Conservation (phyloP, 2,888 invertebrate genomes). For the Autographa gamma region DNA sequence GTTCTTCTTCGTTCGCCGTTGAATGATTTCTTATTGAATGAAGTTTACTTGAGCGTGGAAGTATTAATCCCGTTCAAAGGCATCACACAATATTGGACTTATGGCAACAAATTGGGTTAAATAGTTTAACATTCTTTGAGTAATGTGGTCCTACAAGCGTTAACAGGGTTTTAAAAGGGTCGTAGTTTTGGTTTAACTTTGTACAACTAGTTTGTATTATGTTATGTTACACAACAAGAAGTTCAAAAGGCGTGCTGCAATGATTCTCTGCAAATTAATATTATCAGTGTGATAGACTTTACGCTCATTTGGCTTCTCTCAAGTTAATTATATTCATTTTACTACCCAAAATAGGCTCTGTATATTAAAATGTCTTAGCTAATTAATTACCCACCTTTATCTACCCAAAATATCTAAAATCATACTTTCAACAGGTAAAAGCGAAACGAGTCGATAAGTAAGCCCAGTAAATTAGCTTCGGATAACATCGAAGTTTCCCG, state of each 20-base stretch:
- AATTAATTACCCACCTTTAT: conserved; percentile 14
- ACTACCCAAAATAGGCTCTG: not conserved
- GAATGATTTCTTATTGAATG: conserved; percentile 52
- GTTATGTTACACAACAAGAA: not conserved
- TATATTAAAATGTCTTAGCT: not conserved
- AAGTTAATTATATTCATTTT: not conserved
- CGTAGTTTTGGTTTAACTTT: not conserved
- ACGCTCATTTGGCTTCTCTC: not conserved
- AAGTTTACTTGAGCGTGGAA: conserved; percentile 29
- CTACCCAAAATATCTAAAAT: conserved; percentile 40
- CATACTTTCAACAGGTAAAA: conserved; percentile 64
- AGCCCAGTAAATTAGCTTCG: conserved; percentile 68
- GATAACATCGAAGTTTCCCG: conserved; percentile 69
- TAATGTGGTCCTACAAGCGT: conserved; percentile 2
- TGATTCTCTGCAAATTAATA: no score
- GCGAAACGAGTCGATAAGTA: conserved; percentile 56
- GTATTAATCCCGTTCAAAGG: conserved; percentile 25
- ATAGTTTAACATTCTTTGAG: not conserved
- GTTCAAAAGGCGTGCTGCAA: not conserved
- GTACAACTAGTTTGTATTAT: not conserved
- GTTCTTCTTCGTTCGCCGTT: conserved; percentile 59
- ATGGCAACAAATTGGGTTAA: not conserved
- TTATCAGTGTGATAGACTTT: not conserved
- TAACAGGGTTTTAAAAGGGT: conserved; percentile 4
- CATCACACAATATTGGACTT: conserved; percentile 27